Base-by-base conservation (phyloP, 2,888 invertebrate species). In the Onthophagus sagittarius region DNA sequence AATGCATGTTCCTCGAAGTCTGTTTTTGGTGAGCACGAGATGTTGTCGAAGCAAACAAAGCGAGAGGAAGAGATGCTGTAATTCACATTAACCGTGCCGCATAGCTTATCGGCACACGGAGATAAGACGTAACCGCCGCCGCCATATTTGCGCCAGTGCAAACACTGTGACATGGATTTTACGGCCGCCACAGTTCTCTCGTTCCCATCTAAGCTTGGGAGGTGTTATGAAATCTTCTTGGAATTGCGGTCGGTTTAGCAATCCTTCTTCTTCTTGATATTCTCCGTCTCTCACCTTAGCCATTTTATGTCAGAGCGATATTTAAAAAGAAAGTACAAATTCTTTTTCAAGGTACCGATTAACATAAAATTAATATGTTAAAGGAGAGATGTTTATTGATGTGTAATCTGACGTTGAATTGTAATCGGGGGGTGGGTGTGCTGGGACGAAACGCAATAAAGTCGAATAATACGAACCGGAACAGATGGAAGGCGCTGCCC, bases 401-500 rank as follows among this genome's bases (percentile, higher is more conserved):
- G 23, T 23, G 39, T 53, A 53, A 53, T 53, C 39, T 53, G 39
- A 53, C 39, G 39, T 53, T 53, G 5, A 32, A 67, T 67, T 67
- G 23, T n/a, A 23, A 13, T 71, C 23, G 23, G 71, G 71, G 71
- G 64, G 33, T 63, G 33, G 33, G 62, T 62, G 62, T 39, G 63
- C 74, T 23, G 2, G 75, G 75, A 75, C 75, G 78, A 75, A 64
- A 76, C 76, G 78, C 78, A 79, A 77, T 79, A 78, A 80, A 79
- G 74, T 76, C 73, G 75, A 78, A 79, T 79, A 78, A 79, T 72
- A 71, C 74, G 78, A 77, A 74, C 75, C 75, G 75, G 77, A 78
- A 77, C 79, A 80, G 76, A 77, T 78, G 79, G 80, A 78, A 79
- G 80, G 79, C 79, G 79, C 73, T 76, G 76, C 76, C 77, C 76